These are phyloP conservation scores for Drosophila nigricruria DNA, from an alignment of 2,888 invertebrate genomes.

Conservation along the genomic window DNA sequence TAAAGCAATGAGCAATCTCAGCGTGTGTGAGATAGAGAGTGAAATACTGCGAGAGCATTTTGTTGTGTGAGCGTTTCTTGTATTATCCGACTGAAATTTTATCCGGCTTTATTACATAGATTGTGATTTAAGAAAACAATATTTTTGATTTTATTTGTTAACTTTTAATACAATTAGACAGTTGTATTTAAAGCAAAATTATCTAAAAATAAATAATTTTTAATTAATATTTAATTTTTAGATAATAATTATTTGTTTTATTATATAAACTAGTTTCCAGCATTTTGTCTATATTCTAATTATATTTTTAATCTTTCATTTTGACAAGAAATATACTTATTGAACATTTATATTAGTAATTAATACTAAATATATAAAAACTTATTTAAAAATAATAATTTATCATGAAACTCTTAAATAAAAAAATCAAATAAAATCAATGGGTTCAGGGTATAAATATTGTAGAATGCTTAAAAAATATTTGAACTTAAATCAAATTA, in stretches of 20 bases:
- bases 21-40: conserved; percentile 11
- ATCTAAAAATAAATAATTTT: too few species aligned
- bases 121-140: conserved; percentile 36
- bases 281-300: neutral
- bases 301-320: neutral
- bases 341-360: neutral
- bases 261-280: too few species aligned
- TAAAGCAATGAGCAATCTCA: neutral
- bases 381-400: too few species aligned
- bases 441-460: too few species aligned
- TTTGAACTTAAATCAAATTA: too few species aligned
- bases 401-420: neutral
- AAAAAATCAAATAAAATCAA: neutral
- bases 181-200: too few species aligned
- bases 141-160: conserved; percentile 9
- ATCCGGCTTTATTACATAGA: conserved; percentile 47
- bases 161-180: too few species aligned
- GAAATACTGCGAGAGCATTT: conserved; percentile 21
- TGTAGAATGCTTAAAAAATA: too few species aligned
- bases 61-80: conserved; percentile 42
- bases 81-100: conserved; percentile 55
- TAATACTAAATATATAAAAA: too few species aligned
- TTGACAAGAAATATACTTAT: neutral
- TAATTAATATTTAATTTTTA: too few species aligned
- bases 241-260: too few species aligned